A percentile compares a stretch with the other conserved stretches of the same genome.
Conservation (phyloP, 2,888 invertebrate genomes). For the Tetramorium bicarinatum region DNA sequence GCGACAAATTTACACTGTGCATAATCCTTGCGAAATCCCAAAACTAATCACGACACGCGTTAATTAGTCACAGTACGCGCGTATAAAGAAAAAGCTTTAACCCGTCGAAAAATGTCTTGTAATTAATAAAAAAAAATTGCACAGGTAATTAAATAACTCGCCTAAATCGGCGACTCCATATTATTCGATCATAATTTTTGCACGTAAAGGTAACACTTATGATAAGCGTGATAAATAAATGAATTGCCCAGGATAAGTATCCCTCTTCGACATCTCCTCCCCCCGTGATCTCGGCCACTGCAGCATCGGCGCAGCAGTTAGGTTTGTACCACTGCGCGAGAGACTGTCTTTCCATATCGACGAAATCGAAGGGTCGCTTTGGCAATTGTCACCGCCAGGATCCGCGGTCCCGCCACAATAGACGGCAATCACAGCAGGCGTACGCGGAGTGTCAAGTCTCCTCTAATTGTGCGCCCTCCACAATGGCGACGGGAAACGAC, state of each 20-base stretch:
- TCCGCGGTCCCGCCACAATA: conserved; percentile 48
- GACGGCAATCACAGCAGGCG: conserved; percentile 56
- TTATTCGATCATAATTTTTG: background rate
- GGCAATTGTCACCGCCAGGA: conserved; percentile 53
- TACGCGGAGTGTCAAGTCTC: conserved; percentile 69
- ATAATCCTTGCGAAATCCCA: conserved; percentile 19
- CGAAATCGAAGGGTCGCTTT: conserved; percentile 52
- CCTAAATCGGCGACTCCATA: background rate
- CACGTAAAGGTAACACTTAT: background rate
- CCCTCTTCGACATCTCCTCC: background rate
- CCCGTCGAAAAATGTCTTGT: background rate
- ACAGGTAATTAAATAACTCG: background rate
- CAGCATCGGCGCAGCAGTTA: background rate
- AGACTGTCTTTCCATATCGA: conserved; percentile 47
- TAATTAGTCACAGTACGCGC: background rate
- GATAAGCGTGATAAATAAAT: background rate
- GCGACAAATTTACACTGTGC: conserved; percentile 69
- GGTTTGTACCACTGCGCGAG: background rate
- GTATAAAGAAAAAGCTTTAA: background rate
- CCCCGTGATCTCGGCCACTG: background rate
- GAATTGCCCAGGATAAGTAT: background rate
- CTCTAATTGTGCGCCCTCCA: conserved; percentile 75
- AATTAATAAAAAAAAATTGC: background rate
- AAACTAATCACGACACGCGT: background rate
- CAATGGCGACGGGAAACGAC: conserved; percentile 77